A percentile compares a stretch with the other conserved stretches of the same genome.
Conservation (phyloP, 2,797 vertebrate genomes). For the Staurois parvus region DNA sequence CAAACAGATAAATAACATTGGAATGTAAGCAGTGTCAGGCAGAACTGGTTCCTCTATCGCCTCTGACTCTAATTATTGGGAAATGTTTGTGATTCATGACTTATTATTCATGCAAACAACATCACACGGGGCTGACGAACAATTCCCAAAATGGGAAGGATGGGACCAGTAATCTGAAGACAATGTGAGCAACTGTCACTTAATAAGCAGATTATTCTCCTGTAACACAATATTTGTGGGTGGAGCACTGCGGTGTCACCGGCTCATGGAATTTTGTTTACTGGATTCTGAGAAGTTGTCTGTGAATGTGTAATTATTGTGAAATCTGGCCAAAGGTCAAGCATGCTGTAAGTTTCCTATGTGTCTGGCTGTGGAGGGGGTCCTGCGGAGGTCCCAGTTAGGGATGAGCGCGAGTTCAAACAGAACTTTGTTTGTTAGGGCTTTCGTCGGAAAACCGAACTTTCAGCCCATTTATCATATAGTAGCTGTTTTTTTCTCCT, state of each 20-base stretch:
- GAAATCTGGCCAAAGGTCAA: too few relatives aligned
- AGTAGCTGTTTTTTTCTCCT: too few relatives aligned
- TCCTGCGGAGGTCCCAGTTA: too few relatives aligned
- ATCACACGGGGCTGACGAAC: background rate
- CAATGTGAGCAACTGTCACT: background rate
- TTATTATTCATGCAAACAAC: too few relatives aligned
- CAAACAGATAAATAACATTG: background rate
- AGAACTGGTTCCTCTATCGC: background rate
- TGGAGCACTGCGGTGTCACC: background rate
- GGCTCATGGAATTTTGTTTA: constrained; percentile 28
- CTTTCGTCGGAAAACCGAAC: too few relatives aligned
- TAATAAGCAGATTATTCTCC: constrained; percentile 1
- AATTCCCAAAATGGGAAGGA: background rate
- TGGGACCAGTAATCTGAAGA: background rate
- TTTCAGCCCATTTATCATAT: too few relatives aligned
- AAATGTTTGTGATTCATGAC: background rate
- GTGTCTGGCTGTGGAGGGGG: too few relatives aligned
- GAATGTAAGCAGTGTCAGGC: background rate
- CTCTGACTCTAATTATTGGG: background rate
- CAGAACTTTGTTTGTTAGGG: too few relatives aligned
- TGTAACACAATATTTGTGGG: background rate
- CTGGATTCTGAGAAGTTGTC: background rate
- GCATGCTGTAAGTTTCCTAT: too few relatives aligned
- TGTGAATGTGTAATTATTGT: background rate
- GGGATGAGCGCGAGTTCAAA: too few relatives aligned